Base-by-base conservation (phyloP, 2,113 vertebrate genomes). In the Gobius niger region DNA sequence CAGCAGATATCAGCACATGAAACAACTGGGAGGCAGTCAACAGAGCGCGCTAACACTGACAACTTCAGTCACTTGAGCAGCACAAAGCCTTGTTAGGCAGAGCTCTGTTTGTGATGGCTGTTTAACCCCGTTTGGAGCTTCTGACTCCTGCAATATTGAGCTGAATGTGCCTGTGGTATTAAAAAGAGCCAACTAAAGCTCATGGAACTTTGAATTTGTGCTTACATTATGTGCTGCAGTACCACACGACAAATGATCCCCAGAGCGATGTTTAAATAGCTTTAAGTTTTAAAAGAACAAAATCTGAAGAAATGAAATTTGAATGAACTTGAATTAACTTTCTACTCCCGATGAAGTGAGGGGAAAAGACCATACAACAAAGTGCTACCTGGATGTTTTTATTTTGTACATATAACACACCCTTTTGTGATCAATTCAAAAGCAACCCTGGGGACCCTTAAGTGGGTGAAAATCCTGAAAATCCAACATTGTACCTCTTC, bases 11-110 rank as follows among this genome's bases (percentile, higher is more conserved):
- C 69, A 57, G 44, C 67, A 66, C 65, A 77, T 62, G 62, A 76
- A 65, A 81, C 52, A 65, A 16, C 79, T 79, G 79, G 76, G 65
- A 67, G 60, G 57, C 70, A 75, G 76, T 84, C 81, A 76, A 77
- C 72, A 44, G 66, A 56, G 60, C 61, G 53, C 67, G 42, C 40
- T 7, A 82, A 63, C 68, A 62, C 68, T 75, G 67, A 78, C 47
- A 68, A 63, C 60, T 72, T 60, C 1, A 64, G 71, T 81, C 75
- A 68, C 44, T 53, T 6, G 42, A 50, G 60, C 74, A 72, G 73
- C 67, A 60, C 40, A 57, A 83, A 82, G 34, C 60, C 63, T 77
- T 66, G 6, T 74, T 73, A 65, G 60, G 71, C 19, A 56, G 69
- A 84, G 68, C 46, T 14, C 63, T 72, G 34, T 82, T 70, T 75